phyloP scores from a whole-genome alignment of 2,797 vertebrate genomes.

The Pachyuromys duprasi region DNA sequence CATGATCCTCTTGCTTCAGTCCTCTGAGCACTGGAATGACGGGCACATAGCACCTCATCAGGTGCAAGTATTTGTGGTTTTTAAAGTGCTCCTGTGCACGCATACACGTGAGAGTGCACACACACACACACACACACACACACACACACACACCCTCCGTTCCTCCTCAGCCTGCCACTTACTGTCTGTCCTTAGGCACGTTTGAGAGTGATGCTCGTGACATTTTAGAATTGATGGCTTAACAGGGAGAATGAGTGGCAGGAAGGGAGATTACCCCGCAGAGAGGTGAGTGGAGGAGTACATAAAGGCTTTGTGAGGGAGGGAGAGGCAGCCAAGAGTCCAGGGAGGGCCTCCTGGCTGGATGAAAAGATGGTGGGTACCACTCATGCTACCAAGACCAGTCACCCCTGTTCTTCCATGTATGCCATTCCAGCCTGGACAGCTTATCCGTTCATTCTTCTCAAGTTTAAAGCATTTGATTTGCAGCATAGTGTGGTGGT shows the following conservation, averaged over 20 bases:
- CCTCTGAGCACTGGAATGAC: background rate
- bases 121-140: background rate
- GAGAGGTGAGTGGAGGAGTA: background rate
- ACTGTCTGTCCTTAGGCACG: background rate
- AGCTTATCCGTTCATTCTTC: background rate
- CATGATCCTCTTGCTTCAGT: background rate
- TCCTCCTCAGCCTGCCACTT: background rate
- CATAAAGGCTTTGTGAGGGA: background rate
- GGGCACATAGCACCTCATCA: background rate
- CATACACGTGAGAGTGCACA: background rate
- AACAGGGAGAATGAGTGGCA: background rate
- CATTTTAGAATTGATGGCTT: background rate
- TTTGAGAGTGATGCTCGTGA: background rate
- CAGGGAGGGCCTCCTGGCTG: background rate
- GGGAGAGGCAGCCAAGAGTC: background rate
- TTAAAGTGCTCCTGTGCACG: background rate
- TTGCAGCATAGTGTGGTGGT: no score
- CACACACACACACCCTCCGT: background rate
- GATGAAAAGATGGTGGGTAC: background rate
- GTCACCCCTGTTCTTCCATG: background rate
- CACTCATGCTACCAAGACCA: fast-evolving
- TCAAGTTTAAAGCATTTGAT: background rate
- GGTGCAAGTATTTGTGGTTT: background rate
- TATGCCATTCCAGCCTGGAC: background rate
- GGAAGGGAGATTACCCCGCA: background rate